Evolutionary conservation across 2,113 vertebrate genomes (phyloP).

Genomic region (Meleagris gallopavo): DNA sequence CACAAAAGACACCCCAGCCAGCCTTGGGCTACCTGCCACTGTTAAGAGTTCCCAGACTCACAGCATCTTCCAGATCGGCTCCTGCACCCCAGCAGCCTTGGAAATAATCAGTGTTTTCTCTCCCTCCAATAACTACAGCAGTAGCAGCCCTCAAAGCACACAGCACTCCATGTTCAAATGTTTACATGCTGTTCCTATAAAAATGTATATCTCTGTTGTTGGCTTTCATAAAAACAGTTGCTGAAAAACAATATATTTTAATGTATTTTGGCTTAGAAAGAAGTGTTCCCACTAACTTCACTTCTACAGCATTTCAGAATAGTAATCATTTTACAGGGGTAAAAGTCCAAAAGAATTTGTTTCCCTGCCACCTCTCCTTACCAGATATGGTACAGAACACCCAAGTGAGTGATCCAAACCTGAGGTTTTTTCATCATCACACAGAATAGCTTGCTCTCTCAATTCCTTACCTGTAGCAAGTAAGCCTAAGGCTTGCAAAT

Average conservation of each 20-base stretch:
- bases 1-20: rapidly evolving
- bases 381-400: background rate
- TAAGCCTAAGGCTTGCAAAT: background rate
- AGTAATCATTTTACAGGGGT: background rate
- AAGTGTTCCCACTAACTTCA: background rate
- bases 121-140: background rate
- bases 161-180: background rate
- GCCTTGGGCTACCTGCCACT: background rate
- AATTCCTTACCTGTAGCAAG: background rate
- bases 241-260: background rate
- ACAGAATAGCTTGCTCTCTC: background rate
- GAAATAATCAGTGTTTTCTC: background rate
- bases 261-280: background rate
- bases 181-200: background rate
- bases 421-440: rapidly evolving
- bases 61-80: background rate
- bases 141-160: background rate
- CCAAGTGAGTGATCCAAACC: background rate
- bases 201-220: background rate
- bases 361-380: background rate
- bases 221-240: background rate
- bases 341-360: background rate
- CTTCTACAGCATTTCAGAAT: background rate
- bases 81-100: background rate
- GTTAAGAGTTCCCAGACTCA: background rate